Evolutionary conservation across 2,113 vertebrate species (phyloP).

Genomic region (Elephas maximus): DNA sequence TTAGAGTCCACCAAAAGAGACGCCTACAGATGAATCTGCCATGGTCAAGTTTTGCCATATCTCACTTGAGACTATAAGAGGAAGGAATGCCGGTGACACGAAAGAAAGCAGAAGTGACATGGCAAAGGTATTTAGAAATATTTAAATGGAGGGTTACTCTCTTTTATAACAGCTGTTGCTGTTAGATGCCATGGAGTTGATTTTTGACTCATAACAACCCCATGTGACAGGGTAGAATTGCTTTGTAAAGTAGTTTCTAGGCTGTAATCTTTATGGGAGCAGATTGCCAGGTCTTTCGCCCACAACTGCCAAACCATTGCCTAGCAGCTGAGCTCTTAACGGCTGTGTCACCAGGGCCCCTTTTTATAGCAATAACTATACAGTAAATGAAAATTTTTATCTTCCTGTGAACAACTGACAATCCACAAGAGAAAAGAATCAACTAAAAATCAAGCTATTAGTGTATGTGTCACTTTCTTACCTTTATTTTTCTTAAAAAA

Average conservation of each 20-base stretch:
- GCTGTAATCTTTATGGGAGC: neutral
- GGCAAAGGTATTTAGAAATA: neutral
- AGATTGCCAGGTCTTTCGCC: too few relatives aligned
- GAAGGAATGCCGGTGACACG: too few relatives aligned
- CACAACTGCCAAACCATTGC: too few relatives aligned
- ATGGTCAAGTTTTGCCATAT: too few relatives aligned
- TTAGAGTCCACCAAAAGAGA: too few relatives aligned
- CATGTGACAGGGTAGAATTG: neutral
- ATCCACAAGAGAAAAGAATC: neutral
- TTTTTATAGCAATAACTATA: neutral
- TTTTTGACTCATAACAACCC: too few relatives aligned
- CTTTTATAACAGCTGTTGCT: neutral
- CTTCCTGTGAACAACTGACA: neutral
- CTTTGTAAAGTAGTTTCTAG: neutral
- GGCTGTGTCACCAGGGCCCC: too few relatives aligned
- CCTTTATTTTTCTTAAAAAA: neutral
- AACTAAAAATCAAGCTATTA: neutral
- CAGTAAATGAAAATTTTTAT: neutral
- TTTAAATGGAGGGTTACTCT: neutral
- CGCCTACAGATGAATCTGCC: too few relatives aligned
- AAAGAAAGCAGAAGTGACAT: too few relatives aligned
- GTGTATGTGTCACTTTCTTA: neutral
- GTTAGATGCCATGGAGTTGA: neutral
- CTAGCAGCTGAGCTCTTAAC: too few relatives aligned
- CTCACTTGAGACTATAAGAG: too few relatives aligned